Evolutionary conservation across 2,888 invertebrate genomes (phyloP).

Genomic region (Campoplex capitator): DNA sequence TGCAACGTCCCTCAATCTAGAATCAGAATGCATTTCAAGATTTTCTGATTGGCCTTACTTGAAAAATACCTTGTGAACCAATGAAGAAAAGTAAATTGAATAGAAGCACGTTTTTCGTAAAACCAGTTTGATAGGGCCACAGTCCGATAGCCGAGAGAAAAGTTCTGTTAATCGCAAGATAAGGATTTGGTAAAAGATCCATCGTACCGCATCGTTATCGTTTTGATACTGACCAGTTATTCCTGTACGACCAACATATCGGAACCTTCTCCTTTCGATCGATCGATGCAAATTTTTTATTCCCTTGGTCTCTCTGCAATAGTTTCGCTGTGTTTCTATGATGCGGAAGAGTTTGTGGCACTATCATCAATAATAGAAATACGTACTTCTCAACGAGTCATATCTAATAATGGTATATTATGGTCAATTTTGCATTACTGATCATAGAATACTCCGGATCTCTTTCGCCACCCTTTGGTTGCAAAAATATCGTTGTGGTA

Average conservation of each 20-base stretch:
- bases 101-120: conserved; percentile 67
- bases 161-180: conserved; percentile 63
- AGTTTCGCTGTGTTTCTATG: not conserved
- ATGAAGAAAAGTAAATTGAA: conserved; percentile 67
- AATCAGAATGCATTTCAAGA: not conserved
- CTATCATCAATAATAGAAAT: not conserved
- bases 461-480: not conserved
- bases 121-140: conserved; percentile 74
- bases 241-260: not conserved
- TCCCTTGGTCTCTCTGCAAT: conserved; percentile 50
- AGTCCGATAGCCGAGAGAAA: conserved; percentile 70
- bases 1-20: not conserved
- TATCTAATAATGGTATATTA: not conserved
- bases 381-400: conserved; percentile 1
- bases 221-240: conserved; percentile 32
- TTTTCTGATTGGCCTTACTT: conserved; percentile 67
- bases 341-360: not conserved
- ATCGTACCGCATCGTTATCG: conserved; percentile 43
- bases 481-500: not conserved
- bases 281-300: conserved; percentile 67
- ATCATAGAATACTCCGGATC: conserved; percentile 43
- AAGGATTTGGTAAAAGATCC: conserved; percentile 64
- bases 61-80: conserved; percentile 69
- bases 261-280: not conserved
- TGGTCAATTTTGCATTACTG: conserved; percentile 47